These are phyloP conservation scores for Lasioglossum oenotherae DNA, from an alignment of 2,888 invertebrate genomes.

Conservation along the genomic window DNA sequence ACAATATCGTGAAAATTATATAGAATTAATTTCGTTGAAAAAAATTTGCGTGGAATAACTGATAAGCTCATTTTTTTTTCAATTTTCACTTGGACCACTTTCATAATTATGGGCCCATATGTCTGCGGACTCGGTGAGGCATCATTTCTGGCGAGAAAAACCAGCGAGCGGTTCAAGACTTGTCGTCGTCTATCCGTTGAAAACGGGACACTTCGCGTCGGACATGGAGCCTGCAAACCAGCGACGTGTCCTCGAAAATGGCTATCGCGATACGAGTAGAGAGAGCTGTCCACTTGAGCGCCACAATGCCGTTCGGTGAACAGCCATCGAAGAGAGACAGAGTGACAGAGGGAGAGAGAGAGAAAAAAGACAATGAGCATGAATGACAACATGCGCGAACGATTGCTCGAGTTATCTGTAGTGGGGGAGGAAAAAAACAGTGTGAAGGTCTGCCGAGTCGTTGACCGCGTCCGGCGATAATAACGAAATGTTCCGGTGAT, in stretches of 20 bases:
- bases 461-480: conserved; percentile 58
- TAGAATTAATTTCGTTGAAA: no score
- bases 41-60: no score
- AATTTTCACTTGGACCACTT: no score
- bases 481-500: conserved; percentile 54
- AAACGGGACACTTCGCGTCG: background rate
- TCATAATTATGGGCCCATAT: no score
- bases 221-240: background rate
- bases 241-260: conserved; percentile 31
- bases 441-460: conserved; percentile 54
- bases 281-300: conserved; percentile 32
- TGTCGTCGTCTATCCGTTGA: background rate
- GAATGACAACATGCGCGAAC: conserved; percentile 37
- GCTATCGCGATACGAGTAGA: conserved; percentile 38
- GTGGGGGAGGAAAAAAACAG: conserved; percentile 44
- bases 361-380: conserved; percentile 20
- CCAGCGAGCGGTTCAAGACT: background rate
- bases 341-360: background rate
- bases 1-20: no score
- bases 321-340: background rate
- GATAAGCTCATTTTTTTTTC: no score
- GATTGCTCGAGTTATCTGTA: conserved; percentile 47
- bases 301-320: conserved; percentile 37
- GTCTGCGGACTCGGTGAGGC: no score
- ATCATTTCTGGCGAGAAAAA: background rate